A percentile compares a stretch with the other conserved stretches of the same genome.
phyloP scores from a whole-genome alignment of 35 echinoderm and acorn worm genomes.

The Chiridota heheva region DNA sequence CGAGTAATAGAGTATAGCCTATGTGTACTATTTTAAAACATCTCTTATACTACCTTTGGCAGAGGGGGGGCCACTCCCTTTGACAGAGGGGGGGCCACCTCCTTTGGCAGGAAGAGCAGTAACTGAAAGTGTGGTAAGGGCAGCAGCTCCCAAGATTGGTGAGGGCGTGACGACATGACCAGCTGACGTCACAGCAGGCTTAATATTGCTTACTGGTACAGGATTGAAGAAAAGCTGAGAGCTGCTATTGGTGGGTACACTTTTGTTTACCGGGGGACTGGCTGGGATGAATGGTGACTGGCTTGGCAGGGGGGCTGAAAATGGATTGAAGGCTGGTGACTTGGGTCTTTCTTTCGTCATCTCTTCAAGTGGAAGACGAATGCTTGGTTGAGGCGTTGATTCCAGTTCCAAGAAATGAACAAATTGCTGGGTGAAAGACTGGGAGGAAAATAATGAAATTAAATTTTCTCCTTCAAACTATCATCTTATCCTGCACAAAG shows the following conservation, averaged over 20 bases:
- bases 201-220: conserved; percentile 7
- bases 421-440: conserved; percentile 95
- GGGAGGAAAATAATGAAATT: conserved; percentile 11
- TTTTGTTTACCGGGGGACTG: conserved; percentile 33
- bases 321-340: conserved; percentile 84
- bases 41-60: no score
- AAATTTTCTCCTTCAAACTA: no score
- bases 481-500: not conserved
- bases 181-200: no score
- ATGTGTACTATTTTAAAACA: no score
- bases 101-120: no score
- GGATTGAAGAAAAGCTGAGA: conserved; percentile 34
- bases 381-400: conserved; percentile 61
- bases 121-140: no score
- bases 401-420: conserved; percentile 84
- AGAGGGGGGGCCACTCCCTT: no score
- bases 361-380: conserved; percentile 85
- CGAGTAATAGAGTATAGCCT: no score
- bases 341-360: conserved; percentile 68
- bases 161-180: no score
- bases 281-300: conserved; percentile 79
- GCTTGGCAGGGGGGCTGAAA: conserved; percentile 88
- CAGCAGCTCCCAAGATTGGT: no score
- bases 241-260: not conserved
- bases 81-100: no score